Base-by-base conservation (phyloP, 1,140 invertebrate genomes). In the Drosophila ercepeae region DNA sequence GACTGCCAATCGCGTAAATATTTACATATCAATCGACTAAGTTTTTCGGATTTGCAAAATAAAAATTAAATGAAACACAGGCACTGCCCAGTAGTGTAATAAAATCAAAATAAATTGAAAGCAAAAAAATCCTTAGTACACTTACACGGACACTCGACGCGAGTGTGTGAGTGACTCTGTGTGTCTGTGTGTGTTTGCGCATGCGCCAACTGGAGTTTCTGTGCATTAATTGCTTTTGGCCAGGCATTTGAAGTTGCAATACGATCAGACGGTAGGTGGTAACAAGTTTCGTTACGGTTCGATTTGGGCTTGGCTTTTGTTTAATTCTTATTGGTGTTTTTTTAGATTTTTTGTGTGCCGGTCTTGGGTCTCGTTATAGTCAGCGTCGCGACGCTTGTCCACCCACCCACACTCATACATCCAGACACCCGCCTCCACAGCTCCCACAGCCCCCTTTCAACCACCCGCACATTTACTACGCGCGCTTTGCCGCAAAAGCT, bases 401-500 rank as follows among this genome's bases (percentile, higher is more conserved):
- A 29, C 46, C 11, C 14, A 39, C 14, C 36, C 36, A 45, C 42
- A 39, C 14, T 13, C 13, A 45, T 32, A 41, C 41, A 29, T 42
- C 32, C 27, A 29, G 5, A 42, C 8, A 42, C 39, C 4, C 39
- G 16, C 16, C 39, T 16, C 14, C 36, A 39, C 0, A 13, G 18
- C 16, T 18, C 21, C 42, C 19, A 21, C 16, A n/a, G 25, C 21
- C 50, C 49, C 49, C 48, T 27, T 27, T 44, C 29, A 51, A 45
- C 46, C 81, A 86, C 82, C 77, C 81, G 81, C 81, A 81, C 81
- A 77, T 77, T 86, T 86, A 86, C 81, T 86, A 86, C 81, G 82
- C 81, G 77, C 81, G 81, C 81, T 84, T 74, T 76, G 60, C 55
- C 81, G 77, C 70, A 76, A 42, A 86, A 84, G 83, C 82, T 77